Base-by-base conservation (phyloP, 2,797 vertebrate genomes). In the Manis pentadactyla region DNA sequence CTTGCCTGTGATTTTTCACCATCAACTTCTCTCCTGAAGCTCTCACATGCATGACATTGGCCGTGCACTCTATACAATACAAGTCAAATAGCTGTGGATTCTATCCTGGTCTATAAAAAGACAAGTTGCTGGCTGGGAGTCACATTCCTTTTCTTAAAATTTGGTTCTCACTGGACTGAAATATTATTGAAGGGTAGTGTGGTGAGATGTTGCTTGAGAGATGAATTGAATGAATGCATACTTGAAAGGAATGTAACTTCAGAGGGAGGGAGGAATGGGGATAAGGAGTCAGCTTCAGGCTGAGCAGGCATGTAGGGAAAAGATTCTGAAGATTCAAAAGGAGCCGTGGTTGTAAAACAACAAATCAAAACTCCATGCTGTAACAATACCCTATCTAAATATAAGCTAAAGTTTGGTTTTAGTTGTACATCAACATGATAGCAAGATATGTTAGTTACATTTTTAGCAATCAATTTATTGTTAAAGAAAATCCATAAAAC, bases 361-460 rank as follows among this genome's bases (percentile, higher is more conserved):
- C 53, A 96, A 89, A 93, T 96, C 34, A 61, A 85, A 96, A 81
- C 94, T 64, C 42, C 79, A 97, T 66, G 59, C 53, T 11, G 7
- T 89, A 69, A 66, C 37, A 96, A 82, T 93, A 94, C 34, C 4
- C 15, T 57, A 51, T 37, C 27, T 87, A 87, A 55, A n/a, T n/a
- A n/a, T 15, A 97, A 96, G 92, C 73, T 63, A 46, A 46, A 46
- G 96, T 97, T 96, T 90, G 63, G 89, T 97, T 98, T 97, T 96
- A 98, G 77, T 97, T 95, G 27, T 90, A 96, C 88, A 75, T 94
- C 96, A 97, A 95, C 69, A 73, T 46, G 93, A 91, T 90, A 97
- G 86, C 79, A 85, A 23, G 78, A 17, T 64, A 82, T 83, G 39
- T 89, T 96, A 93, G 77, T 97, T 96, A 83, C 77, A 63, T 84